These are phyloP conservation scores for Tamandua tetradactyla DNA, from an alignment of 2,797 vertebrate species.

Conservation along the genomic window DNA sequence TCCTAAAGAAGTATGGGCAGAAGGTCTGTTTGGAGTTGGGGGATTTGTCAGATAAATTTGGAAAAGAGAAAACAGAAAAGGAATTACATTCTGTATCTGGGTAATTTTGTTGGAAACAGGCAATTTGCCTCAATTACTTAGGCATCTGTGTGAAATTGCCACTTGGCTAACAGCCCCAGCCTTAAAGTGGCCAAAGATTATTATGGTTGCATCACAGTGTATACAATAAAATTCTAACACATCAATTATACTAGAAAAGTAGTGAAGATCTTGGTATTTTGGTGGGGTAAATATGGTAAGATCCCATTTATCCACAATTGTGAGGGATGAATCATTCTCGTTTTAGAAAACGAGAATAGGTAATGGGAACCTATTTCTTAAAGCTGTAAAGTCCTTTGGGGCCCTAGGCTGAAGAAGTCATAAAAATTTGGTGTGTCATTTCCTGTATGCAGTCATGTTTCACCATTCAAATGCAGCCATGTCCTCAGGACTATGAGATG, in stretches of 20 bases:
- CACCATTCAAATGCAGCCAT: neutral
- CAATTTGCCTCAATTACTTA: conserved; percentile 2
- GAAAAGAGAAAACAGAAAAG: neutral
- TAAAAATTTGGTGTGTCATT: neutral
- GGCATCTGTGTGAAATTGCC: neutral
- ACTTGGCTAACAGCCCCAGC: neutral
- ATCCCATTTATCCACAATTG: neutral
- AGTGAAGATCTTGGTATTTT: neutral
- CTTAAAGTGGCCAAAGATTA: neutral
- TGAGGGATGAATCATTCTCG: neutral
- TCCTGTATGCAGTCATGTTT: neutral
- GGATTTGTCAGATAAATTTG: neutral
- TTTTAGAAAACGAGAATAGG: no score
- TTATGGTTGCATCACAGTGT: neutral
- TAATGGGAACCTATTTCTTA: neutral
- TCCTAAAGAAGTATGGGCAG: neutral
- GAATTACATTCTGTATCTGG: neutral
- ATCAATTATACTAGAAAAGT: neutral
- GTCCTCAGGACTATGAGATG: neutral
- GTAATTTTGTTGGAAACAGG: neutral
- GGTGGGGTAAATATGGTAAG: neutral
- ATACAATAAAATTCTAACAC: neutral
- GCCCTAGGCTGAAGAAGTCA: neutral
- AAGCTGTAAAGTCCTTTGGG: neutral
- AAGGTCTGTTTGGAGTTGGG: neutral